A percentile compares a stretch with the other conserved stretches of the same genome.
Evolutionary conservation across 2,888 invertebrate genomes (phyloP).

Genomic region (Oscheius onirici): DNA sequence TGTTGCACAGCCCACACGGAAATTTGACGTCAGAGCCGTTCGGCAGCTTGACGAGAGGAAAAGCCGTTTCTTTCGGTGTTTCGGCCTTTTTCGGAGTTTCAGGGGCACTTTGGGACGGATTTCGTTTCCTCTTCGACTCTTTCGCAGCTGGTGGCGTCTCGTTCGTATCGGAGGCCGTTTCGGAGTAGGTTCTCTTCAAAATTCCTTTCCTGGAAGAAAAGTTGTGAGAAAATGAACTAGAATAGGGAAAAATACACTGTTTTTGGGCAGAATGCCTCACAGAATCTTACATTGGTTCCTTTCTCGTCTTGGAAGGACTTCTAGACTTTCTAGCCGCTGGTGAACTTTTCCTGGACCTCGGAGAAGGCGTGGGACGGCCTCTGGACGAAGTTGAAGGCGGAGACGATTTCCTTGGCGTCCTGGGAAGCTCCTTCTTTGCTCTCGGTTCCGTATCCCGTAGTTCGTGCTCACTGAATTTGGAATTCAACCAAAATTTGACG

Average conservation of each 20-base stretch:
- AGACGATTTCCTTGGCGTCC: not conserved
- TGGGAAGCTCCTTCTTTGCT: not conserved
- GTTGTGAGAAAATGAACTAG: too few relatives aligned
- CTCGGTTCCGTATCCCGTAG: not conserved
- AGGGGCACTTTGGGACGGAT: not conserved
- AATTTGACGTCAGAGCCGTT: not conserved
- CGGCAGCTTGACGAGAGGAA: not conserved
- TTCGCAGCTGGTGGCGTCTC: not conserved
- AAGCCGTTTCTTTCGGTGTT: not conserved
- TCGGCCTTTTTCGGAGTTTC: not conserved
- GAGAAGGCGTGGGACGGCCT: too few relatives aligned
- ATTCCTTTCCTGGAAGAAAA: not conserved
- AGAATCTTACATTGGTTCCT: too few relatives aligned
- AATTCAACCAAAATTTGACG: not conserved
- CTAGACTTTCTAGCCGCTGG: too few relatives aligned
- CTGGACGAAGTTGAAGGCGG: not conserved
- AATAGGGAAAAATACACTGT: too few relatives aligned
- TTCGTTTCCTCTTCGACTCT: not conserved
- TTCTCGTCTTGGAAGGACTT: too few relatives aligned
- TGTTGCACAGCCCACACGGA: constrained; percentile 4
- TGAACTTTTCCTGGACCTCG: too few relatives aligned
- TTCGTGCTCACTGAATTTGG: not conserved
- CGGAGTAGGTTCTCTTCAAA: not conserved
- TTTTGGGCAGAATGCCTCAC: too few relatives aligned
- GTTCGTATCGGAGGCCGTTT: not conserved